Evolutionary conservation across 2,888 invertebrate genomes (phyloP).

Genomic region (Napeogenes inachia): DNA sequence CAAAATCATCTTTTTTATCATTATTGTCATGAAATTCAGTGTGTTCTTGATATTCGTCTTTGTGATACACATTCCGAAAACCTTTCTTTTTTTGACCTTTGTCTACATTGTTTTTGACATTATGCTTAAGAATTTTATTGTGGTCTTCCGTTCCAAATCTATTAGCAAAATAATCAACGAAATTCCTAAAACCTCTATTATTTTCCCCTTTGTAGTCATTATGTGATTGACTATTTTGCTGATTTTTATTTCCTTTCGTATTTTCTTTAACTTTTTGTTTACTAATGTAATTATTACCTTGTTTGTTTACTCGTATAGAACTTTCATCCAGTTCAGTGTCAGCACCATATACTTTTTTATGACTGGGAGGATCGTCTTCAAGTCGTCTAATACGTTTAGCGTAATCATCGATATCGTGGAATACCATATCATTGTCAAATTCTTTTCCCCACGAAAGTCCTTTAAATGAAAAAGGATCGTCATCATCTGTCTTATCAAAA

Average conservation of each 20-base stretch:
- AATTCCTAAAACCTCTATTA: constrained; percentile 51
- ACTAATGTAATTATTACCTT: constrained; percentile 36
- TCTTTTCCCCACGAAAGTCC: constrained; percentile 53
- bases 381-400: constrained; percentile 38
- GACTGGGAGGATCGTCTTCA: constrained; percentile 28
- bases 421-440: constrained; percentile 40
- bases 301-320: constrained; percentile 31
- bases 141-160: constrained; percentile 55
- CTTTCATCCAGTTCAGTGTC: constrained; percentile 7
- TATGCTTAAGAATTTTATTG: constrained; percentile 45
- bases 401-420: constrained; percentile 32
- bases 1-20: constrained; percentile 41
- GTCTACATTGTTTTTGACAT: constrained; percentile 46
- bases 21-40: constrained; percentile 64
- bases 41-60: constrained; percentile 65
- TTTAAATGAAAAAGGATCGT: constrained; percentile 54
- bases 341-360: constrained; percentile 4
- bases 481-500: constrained; percentile 48
- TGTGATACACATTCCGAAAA: constrained; percentile 61
- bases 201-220: constrained; percentile 39
- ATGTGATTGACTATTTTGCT: constrained; percentile 34
- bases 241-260: constrained; percentile 36
- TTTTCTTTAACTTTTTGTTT: constrained; percentile 40
- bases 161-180: constrained; percentile 56
- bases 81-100: constrained; percentile 60